Conservation (phyloP, 2,888 invertebrate genomes). For the Cephus rjabovi region DNA sequence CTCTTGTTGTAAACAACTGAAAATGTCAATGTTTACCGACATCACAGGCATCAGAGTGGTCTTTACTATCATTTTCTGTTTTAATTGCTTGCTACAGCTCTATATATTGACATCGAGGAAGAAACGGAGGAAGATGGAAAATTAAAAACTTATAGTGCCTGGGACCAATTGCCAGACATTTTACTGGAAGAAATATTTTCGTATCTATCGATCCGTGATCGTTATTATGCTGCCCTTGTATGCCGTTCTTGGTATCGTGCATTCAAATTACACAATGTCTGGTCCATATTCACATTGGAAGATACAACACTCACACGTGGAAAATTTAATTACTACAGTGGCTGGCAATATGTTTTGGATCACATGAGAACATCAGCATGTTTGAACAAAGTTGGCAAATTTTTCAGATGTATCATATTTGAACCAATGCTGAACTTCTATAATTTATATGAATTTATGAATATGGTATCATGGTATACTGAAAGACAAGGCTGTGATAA, state of each 20-base stretch:
- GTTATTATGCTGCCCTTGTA: slow-evolving; percentile 81
- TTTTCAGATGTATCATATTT: slow-evolving; percentile 76
- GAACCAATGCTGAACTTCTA: slow-evolving; percentile 82
- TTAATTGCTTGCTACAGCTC: slow-evolving; percentile 56
- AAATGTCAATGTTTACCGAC: background rate
- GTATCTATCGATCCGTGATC: slow-evolving; percentile 75
- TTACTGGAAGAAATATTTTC: slow-evolving; percentile 80
- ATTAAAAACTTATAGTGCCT: slow-evolving; percentile 69
- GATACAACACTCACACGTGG: slow-evolving; percentile 80
- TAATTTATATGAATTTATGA: slow-evolving; percentile 87
- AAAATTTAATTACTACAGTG: slow-evolving; percentile 84
- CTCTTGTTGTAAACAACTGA: background rate
- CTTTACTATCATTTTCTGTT: background rate
- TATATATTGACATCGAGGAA: slow-evolving; percentile 68
- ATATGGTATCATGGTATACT: slow-evolving; percentile 81
- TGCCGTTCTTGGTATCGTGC: slow-evolving; percentile 76
- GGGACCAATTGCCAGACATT: slow-evolving; percentile 79
- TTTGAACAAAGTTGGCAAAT: slow-evolving; percentile 75
- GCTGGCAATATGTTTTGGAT: slow-evolving; percentile 83
- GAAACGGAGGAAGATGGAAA: slow-evolving; percentile 61
- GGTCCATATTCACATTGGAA: slow-evolving; percentile 79
- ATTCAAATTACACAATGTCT: slow-evolving; percentile 80
- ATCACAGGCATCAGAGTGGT: background rate
- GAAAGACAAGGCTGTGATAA: slow-evolving; percentile 65
- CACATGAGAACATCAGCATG: slow-evolving; percentile 80